Evolutionary conservation across 1,140 invertebrate genomes (phyloP), one percentile per base, ranked within the genome.

Genomic region (Pinna nobilis): DNA sequence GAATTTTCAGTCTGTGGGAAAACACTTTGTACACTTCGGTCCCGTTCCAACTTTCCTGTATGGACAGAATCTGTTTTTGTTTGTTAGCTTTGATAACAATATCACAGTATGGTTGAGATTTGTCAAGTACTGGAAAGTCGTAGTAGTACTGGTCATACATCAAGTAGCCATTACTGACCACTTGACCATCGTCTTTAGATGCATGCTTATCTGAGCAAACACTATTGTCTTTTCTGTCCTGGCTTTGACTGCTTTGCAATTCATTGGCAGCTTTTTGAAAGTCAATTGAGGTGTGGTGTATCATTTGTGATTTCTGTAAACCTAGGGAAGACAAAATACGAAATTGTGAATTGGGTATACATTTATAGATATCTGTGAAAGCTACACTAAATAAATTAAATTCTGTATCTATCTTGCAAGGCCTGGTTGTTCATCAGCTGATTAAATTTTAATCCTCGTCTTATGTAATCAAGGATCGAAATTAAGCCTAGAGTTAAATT

Each of bases 21-120:
- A 85, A 70, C 15, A 72, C 37, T 70, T 82, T 81, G 39, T 77
- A 77, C 11, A 84, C 69, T 44, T 76, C 67, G 32, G 64, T 41
- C 13, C 79, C 82, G 59, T 65, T 74, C 83, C 83, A 85, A 20
- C 28, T 35, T 18, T 70, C 66, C 35, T 82, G 80, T 51, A 85
- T 61, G n/a, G 51, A 28, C 28, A 85, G 41, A 51, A 47, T 81
- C 13, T 74, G 68, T 76, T 85, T 85, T 25, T 76, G 63, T 76
- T 77, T 85, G 71, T 85, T 84, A 25, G 67, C 75, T 72, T 85
- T 85, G 3, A 85, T 77, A 59, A 37, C 70, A 3, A 85, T 77
- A 13, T 77, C 50, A 72, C 39, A 66, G 15, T 64, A 25, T 66
- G 74, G 71, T 35, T 78, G 53, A 6, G 25, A 55, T 44, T 50